These are phyloP conservation scores for Watsonalla binaria DNA, from an alignment of 2,888 invertebrate species.

Conservation along the genomic window DNA sequence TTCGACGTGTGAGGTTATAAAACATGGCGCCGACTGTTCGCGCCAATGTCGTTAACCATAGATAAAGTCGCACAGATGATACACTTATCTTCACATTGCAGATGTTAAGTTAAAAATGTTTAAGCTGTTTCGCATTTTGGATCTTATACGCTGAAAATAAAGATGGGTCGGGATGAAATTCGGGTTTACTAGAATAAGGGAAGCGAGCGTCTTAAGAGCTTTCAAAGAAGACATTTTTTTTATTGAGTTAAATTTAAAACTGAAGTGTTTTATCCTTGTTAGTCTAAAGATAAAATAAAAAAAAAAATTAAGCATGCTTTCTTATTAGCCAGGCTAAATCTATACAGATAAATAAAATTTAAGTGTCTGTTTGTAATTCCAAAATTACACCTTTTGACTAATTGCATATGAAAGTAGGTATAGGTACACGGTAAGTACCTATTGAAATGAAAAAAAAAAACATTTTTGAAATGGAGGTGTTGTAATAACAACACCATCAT, in stretches of 20 bases:
- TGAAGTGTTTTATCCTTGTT: no score
- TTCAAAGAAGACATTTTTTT: not conserved
- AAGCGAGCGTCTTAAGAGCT: conserved; percentile 1
- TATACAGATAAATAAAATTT: no score
- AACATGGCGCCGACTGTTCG: conserved; percentile 58
- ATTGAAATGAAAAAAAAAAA: no score
- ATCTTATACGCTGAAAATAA: not conserved
- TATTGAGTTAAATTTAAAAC: not conserved
- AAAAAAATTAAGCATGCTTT: no score
- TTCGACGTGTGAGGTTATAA: conserved; percentile 54
- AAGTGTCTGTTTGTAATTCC: no score
- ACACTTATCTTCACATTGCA: conserved; percentile 41
- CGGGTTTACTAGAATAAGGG: not conserved
- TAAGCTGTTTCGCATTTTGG: not conserved
- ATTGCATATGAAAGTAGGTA: no score
- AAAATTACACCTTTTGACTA: no score
- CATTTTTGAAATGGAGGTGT: no score
- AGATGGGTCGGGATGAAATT: not conserved
- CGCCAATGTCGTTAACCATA: conserved; percentile 53
- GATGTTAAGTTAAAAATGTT: conserved; percentile 32
- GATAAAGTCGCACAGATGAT: conserved; percentile 44
- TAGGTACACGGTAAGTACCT: no score
- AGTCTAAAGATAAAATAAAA: no score
- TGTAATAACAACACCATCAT: no score
- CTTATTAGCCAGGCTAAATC: no score